Evolutionary conservation across 1,140 invertebrate genomes (phyloP), one percentile per base, ranked within the genome.

Genomic region (Chironomus striatipennis): DNA sequence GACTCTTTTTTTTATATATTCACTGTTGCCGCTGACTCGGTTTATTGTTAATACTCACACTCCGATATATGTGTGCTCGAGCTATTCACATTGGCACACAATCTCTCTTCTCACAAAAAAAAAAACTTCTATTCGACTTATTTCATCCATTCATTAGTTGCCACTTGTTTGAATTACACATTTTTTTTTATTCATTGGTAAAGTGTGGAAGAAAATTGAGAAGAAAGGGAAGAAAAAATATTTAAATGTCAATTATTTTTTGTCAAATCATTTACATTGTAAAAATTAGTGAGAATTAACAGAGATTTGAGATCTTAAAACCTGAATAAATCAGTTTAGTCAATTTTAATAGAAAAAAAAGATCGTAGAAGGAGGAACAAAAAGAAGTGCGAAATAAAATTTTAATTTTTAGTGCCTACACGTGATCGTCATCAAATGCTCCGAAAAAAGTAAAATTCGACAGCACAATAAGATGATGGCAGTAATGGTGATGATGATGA

Each of bases 111-210:
- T 3, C 43, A 57, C 9, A n/a, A n/a, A 57, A 57, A 57, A 57
- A 57, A 57, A 57, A 57, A 57, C 47, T 57, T 57, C 47, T 47
- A 47, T 47, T 47, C 43, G 43, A 9, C 43, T 47, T 47, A 57
- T 57, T 57, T n/a, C 47, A 57, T 70, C 65, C 65, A 70, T 70
- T 70, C 65, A 70, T 70, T 70, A 70, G 65, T 70, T 70, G 65
- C 65, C 65, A 70, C 65, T 70, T 70, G 65, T 70, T 70, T 70
- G 65, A 70, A 70, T 70, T 70, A 70, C 65, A 70, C 65, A 18
- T 57, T 57, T 34, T 34, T 57, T 57, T 34, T 34, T 34, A 34
- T 34, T 34, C 24, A 34, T 34, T 34, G 5, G 24, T 34, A 34
- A 34, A 34, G 24, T 34, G 24, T 34, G 24, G 24, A 34, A 34